Base-by-base conservation (phyloP, 2,797 vertebrate genomes). In the Myoxocephalus aenaeus region DNA sequence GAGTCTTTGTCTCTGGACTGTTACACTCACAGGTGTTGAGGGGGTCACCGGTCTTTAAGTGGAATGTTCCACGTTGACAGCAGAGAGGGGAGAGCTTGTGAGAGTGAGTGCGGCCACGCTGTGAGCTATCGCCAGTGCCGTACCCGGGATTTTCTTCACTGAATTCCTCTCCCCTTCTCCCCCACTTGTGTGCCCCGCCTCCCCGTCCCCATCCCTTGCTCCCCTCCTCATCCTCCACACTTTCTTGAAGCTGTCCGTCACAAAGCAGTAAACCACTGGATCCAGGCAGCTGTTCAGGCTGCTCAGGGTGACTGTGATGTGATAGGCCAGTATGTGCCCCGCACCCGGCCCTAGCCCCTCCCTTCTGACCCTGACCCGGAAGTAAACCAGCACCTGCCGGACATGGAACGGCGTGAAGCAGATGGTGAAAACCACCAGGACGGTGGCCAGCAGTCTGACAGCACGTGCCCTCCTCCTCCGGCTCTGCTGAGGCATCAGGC, bases 261-360 rank as follows among this genome's bases (percentile, higher is more conserved):
- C 96, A 4, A 99, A 99, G 88, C 98, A 99, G 90, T 99, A 99
- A 73, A 99, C 98, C 4, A 99, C 96, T 1, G 98, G 98, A 81
- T 99, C 98, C 95, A 99, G 92, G 90, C 97, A 99, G 90, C 98
- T 99, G 89, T 99, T 99, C 82, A 99, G 95, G 93, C 97, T 99
- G 86, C 98, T 99, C 80, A 99, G 93, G 25, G 96, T 97, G 73
- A 99, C 96, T 0, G 98, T 97, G 82, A 96, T 94, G 0, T 99
- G 97, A 90, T 98, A 98, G 63, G 93, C 95, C 0, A 98, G 92
- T 40, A 96, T 58, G 0, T 92, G 84, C n/a, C 66, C 87, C 27
- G 90, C 73, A 77, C 81, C 86, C 44, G 65, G 83, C 15, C 59
- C 65, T 0, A 0, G 93, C 79, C 88, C 94, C 70, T n/a, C 84